phyloP scores from a whole-genome alignment of 2,113 vertebrate genomes.

The Lonchura striata region DNA sequence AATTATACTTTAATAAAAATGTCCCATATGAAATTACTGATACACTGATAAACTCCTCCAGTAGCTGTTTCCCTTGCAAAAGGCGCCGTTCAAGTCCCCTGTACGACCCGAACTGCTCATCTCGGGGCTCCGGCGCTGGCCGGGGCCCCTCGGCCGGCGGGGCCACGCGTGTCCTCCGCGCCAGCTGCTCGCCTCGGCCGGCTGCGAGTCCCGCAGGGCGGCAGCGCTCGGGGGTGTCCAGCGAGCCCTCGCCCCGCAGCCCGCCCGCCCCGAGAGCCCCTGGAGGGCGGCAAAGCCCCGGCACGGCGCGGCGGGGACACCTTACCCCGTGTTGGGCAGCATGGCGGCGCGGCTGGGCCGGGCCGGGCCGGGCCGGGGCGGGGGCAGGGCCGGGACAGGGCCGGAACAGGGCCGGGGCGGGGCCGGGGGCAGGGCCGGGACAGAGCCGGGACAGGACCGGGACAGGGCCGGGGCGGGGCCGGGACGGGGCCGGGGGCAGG shows the following conservation, averaged over 20 bases:
- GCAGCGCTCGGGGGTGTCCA: not conserved
- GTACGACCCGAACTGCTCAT: not conserved
- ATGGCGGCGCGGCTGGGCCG: not conserved
- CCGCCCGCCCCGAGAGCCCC: not conserved
- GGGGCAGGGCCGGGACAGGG: too few species aligned
- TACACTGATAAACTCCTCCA: too few species aligned
- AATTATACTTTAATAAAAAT: not conserved
- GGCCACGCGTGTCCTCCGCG: not conserved
- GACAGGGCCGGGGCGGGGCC: too few species aligned
- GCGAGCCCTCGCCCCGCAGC: not conserved
- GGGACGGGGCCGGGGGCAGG: too few species aligned
- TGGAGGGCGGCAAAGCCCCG: not conserved
- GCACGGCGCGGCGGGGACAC: not conserved
- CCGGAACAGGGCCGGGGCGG: too few species aligned
- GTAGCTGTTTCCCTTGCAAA: not conserved
- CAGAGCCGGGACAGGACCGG: too few species aligned
- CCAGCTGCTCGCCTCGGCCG: not conserved
- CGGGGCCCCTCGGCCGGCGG: not conserved
- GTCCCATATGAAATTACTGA: fast-evolving
- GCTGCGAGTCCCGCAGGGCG: too few species aligned
- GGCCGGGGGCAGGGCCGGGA: too few species aligned
- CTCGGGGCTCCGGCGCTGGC: not conserved
- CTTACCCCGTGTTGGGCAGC: not conserved
- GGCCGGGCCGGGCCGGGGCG: too few species aligned
- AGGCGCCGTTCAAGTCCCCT: not conserved